Base-by-base conservation (phyloP, 2,797 vertebrate species). In the Eulemur coronatus region DNA sequence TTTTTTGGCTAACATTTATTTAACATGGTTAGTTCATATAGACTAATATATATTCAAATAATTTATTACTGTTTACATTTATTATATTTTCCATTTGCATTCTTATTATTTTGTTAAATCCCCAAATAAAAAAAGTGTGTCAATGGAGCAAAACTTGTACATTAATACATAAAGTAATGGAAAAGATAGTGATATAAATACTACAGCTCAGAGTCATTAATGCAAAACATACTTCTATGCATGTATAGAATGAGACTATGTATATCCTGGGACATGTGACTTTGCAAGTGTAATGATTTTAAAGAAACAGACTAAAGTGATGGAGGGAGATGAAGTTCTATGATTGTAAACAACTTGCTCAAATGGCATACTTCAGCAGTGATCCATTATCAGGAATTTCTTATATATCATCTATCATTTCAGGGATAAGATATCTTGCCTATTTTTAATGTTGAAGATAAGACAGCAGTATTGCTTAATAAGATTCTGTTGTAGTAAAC, bases 371-470 rank as follows among this genome's bases (percentile, higher is more conserved):
- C 24, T 24, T 78, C 43, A 95, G 17, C n/a, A 84, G 28, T 67
- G 28, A 84, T 69, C 26, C 46, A 87, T 84, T 90, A 80, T 55
- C 69, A 91, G 35, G 26, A 78, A 80, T 76, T 95, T 92, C n/a
- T 89, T 91, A 69, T 48, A 50, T 69, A 89, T 82, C n/a, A 65
- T 5, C 9, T 94, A 55, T 75, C 65, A 95, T 30, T 91, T 84
- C n/a, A 33, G 15, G 26, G 46, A 55, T 85, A 67, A 78, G 18
- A 30, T 82, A 91, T 6, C 6, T 70, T 67, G 33, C 4, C 73
- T 73, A 65, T 41, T 93, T 97, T 75, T 84, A 65, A 82, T 86
- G 26, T 52, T 91, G 28, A 95, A 70, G 24, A 48, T 63, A 75
- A 93, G 52, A 67, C 48, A 80, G 22, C 10, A 94, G 11, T 38